Evolutionary conservation across 1,140 invertebrate species (phyloP), one percentile per base, ranked within the genome.

Genomic region (Drosophila bipectinata): DNA sequence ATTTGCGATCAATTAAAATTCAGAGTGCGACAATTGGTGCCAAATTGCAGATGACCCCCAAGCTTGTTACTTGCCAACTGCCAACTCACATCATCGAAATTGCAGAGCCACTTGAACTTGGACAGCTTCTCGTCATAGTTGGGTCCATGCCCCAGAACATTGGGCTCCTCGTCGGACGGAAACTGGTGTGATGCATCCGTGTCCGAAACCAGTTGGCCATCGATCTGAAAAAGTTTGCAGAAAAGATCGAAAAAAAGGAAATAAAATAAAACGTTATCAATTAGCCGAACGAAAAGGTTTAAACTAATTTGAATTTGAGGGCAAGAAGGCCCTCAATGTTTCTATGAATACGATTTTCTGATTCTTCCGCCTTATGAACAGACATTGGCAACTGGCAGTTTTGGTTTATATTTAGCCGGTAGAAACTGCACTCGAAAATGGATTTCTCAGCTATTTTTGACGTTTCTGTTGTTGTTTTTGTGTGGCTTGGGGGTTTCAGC

Each of bases 101-200:
- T 90, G 68, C 91, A 78, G 1, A 91, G 71, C 76, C 79, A 76
- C 61, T 91, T 90, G 41, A 78, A 66, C 67, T 83, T 83, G 49
- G 73, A 69, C 39, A 79, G 47, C 53, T 91, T 88, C 45, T 69
- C 79, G 66, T 79, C 83, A n/a, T 69, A 88, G 26, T 73, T 59
- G 37, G 83, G 82, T 56, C 90, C 90, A 68, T 91, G 90, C 47
- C 90, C 90, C 51, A 91, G 76, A 41, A 91, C 68, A 53, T 91
- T 91, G 24, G 90, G 77, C 64, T 91, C 90, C 79, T 91, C 90
- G 52, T 91, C 77, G 28, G 84, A 84, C 80, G 90, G 90, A 91
- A 91, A 91, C 41, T 91, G 87, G 77, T 91, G 82, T 18, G 79
- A 37, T 5, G 72, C 72, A 18, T 81, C 77, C 81, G 77, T 28